Evolutionary conservation across 2,113 vertebrate species (phyloP).

Genomic region (Alosa alosa): DNA sequence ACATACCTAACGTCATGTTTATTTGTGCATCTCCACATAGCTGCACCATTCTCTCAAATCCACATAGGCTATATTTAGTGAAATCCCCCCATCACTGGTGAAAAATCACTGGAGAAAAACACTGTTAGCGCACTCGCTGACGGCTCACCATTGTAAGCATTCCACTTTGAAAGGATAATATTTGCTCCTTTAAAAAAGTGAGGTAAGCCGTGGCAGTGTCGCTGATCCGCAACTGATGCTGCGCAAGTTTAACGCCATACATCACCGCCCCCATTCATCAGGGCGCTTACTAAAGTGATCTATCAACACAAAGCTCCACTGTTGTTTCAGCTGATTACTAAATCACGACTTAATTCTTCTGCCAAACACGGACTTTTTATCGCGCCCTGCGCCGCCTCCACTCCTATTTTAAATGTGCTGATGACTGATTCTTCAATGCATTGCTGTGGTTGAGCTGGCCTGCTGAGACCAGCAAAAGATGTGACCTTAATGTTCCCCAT

Average conservation of each 20-base stretch:
- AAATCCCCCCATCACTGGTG: not conserved
- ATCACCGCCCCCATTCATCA: constrained; percentile 55
- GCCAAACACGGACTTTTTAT: constrained; percentile 30
- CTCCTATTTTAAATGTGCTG: constrained; percentile 41
- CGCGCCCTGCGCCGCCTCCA: not conserved
- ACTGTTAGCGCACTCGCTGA: constrained; percentile 2
- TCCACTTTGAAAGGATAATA: constrained; percentile 64
- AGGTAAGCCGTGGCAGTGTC: constrained; percentile 49
- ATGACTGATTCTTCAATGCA: constrained; percentile 37
- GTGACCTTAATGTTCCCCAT: constrained; percentile 7
- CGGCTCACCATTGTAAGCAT: constrained; percentile 43
- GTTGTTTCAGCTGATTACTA: constrained; percentile 63
- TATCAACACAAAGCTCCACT: constrained; percentile 50
- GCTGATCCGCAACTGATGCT: constrained; percentile 47
- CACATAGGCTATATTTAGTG: not conserved
- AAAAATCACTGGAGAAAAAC: constrained; percentile 35
- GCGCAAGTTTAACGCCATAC: constrained; percentile 45
- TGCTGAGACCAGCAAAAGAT: constrained; percentile 10
- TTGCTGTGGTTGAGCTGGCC: constrained; percentile 13
- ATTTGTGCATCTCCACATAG: not conserved
- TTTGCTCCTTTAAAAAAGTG: constrained; percentile 50
- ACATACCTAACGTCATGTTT: not conserved
- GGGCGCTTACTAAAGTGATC: constrained; percentile 50
- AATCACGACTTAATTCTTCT: constrained; percentile 50
- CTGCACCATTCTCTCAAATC: not conserved